Evolutionary conservation across 2,797 vertebrate genomes (phyloP).

Genomic region (Dallia pectoralis): DNA sequence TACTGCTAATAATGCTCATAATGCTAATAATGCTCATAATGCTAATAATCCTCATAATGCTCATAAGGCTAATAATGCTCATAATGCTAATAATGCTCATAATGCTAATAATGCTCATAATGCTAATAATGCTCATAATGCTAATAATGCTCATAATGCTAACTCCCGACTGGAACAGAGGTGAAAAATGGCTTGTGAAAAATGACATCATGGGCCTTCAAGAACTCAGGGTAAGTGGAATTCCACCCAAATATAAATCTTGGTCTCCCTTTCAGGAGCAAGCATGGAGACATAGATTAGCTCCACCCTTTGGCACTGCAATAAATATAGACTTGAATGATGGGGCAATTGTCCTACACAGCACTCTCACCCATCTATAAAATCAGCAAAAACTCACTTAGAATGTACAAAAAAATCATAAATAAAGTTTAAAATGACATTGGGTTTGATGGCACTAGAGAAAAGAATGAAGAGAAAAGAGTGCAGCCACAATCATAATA

Average conservation of each 20-base stretch:
- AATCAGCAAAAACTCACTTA: conserved; percentile 64
- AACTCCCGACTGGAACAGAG: no score
- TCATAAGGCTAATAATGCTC: no score
- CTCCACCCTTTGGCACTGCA: conserved; percentile 73
- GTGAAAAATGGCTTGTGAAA: neutral
- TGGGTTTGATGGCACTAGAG: conserved; percentile 55
- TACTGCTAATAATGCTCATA: no score
- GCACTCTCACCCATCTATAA: conserved; percentile 43
- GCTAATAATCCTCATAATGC: no score
- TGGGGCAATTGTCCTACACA: conserved; percentile 52
- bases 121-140: no score
- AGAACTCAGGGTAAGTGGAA: neutral
- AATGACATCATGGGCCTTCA: neutral
- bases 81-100: no score
- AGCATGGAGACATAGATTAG: conserved; percentile 53
- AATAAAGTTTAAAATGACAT: conserved; percentile 73
- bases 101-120: no score
- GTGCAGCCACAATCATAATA: conserved; percentile 38
- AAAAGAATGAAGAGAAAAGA: conserved; percentile 14
- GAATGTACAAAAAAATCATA: conserved; percentile 69
- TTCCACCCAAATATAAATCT: no score
- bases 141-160: no score
- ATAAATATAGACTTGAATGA: conserved; percentile 64
- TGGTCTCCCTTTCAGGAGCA: conserved; percentile 34
- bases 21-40: no score